These are phyloP conservation scores for Regulus satrapa DNA, from an alignment of 2,113 vertebrate species.

Conservation along the genomic window DNA sequence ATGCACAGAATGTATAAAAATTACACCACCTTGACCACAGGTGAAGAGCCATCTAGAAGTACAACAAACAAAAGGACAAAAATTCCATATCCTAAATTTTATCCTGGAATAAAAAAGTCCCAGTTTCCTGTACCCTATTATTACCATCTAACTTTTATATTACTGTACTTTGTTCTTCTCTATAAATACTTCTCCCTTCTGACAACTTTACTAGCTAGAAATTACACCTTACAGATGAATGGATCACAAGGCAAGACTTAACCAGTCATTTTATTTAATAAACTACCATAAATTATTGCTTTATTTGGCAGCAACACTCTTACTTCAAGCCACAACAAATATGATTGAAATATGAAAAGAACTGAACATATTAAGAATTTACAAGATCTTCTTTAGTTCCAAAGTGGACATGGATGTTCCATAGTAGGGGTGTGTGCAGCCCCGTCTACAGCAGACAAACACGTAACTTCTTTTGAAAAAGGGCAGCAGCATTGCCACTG, in stretches of 20 bases:
- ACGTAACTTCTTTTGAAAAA: background rate
- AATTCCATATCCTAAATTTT: background rate
- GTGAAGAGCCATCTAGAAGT: background rate
- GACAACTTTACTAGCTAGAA: background rate
- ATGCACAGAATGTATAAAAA: background rate
- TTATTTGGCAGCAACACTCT: background rate
- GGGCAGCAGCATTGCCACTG: background rate
- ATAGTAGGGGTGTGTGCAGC: rapidly evolving
- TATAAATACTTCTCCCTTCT: background rate
- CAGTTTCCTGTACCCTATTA: background rate
- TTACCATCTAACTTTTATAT: background rate
- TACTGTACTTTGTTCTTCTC: background rate
- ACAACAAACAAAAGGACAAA: background rate
- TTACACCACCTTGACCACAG: background rate
- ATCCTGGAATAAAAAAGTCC: background rate
- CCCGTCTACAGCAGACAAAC: background rate
- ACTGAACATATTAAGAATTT: background rate
- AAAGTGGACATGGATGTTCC: background rate
- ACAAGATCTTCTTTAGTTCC: background rate
- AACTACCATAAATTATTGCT: background rate
- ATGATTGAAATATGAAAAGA: background rate
- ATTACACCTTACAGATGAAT: background rate
- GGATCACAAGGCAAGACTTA: background rate
- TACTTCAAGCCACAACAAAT: background rate
- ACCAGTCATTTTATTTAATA: background rate